Evolutionary conservation across 2,113 vertebrate species (phyloP).

Genomic region (human (Homo sapiens)): GRCh38 chr1:47574001-47574500

Average conservation of each 20-base stretch:
- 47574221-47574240: too few relatives aligned
- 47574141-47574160: background rate
- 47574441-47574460: background rate
- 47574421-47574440: background rate
- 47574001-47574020: background rate
- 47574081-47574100: background rate
- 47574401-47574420: background rate
- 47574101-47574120: background rate
- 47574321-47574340: background rate
- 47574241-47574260: background rate
- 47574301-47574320: background rate
- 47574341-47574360: background rate
- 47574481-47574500: background rate
- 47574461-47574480: background rate
- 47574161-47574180: background rate
- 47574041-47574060: too few relatives aligned
- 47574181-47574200: background rate
- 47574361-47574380: background rate
- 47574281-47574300: rapidly evolving
- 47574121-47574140: background rate
- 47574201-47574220: background rate
- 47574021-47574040: background rate
- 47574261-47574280: background rate
- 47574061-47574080: background rate
- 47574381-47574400: background rate